phyloP scores from a whole-genome alignment of 2,888 invertebrate genomes.

The Eupithecia insigniata region DNA sequence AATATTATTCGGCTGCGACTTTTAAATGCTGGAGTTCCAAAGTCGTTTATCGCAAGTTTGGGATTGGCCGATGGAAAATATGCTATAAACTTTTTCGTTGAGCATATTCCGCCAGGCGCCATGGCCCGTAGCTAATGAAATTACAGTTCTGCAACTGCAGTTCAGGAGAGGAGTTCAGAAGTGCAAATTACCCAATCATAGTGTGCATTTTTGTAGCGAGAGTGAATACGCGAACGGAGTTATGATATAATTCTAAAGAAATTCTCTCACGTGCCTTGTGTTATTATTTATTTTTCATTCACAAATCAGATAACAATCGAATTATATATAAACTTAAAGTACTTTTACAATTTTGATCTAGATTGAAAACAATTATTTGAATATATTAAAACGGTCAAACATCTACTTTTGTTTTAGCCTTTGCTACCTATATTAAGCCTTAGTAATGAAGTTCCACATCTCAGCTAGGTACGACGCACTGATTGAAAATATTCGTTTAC shows the following conservation, averaged over 20 bases:
- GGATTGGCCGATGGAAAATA: constrained; percentile 43
- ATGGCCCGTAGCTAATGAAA: neutral
- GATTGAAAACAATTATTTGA: no score
- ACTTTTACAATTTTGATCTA: no score
- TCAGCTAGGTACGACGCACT: no score
- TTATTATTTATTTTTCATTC: no score
- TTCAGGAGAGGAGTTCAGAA: neutral
- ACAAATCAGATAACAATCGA: no score
- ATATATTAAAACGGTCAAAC: neutral
- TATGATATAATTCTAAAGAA: neutral
- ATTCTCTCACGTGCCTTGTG: no score
- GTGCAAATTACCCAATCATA: neutral
- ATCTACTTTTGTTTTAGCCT: neutral
- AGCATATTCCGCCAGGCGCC: constrained; percentile 25
- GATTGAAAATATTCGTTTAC: no score
- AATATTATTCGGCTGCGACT: constrained; percentile 40
- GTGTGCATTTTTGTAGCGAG: neutral
- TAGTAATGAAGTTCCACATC: neutral
- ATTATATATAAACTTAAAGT: no score
- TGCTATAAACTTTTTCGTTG: constrained; percentile 36
- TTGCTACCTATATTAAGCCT: neutral
- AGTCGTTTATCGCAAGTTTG: constrained; percentile 43
- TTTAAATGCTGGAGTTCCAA: constrained; percentile 45
- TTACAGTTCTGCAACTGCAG: constrained; percentile 14
- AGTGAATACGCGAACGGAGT: neutral